Evolutionary conservation across 1,140 invertebrate species (phyloP), one percentile per base, ranked within the genome.

Genomic region (Pseudomyrmex cubaensis): DNA sequence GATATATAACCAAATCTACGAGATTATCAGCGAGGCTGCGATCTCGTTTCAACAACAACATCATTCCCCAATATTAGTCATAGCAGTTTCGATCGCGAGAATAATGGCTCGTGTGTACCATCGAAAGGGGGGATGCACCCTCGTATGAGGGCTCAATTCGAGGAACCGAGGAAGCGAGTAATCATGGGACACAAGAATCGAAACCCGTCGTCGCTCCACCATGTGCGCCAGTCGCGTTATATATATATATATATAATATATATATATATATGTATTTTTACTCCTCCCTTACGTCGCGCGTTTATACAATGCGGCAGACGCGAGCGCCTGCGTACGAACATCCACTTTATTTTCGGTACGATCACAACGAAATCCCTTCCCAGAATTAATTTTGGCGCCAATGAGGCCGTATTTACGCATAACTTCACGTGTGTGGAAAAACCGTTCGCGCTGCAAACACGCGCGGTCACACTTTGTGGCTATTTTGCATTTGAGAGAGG

Each of bases 11-110:
- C 22, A 62, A 66, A 50, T 50, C 63, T 50, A 66, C 35, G 35
- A 35, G 35, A 35, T 35, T 35, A 35, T 1, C 35, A 73, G 15
- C 20, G 44, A 73, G 59, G 35, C 54, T 62, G 44, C 20, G 35
- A 46, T 46, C 63, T 54, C 63, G 25, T 46, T 67, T 61, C 46
- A 20, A 25, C 25, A 25, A 25, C 56, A 12, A 50, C 48, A 80
- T 59, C 67, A 20, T 61, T 61, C 64, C 46, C 46, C 9, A 35
- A 72, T 75, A 64, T 85, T 83, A 87, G 77, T 87, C 85, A 67
- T 85, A 67, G 64, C 57, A 61, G 73, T 87, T 84, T 85, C 80
- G 80, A 86, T 70, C 73, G 73, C 59, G 59, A 15, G 73, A 83
- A 82, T 48, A 62, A 75, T 72, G 52, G 62, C 48, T 61, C 52